These are phyloP conservation scores for Drosophila rellima DNA, from an alignment of 2,888 invertebrate species.

Conservation along the genomic window DNA sequence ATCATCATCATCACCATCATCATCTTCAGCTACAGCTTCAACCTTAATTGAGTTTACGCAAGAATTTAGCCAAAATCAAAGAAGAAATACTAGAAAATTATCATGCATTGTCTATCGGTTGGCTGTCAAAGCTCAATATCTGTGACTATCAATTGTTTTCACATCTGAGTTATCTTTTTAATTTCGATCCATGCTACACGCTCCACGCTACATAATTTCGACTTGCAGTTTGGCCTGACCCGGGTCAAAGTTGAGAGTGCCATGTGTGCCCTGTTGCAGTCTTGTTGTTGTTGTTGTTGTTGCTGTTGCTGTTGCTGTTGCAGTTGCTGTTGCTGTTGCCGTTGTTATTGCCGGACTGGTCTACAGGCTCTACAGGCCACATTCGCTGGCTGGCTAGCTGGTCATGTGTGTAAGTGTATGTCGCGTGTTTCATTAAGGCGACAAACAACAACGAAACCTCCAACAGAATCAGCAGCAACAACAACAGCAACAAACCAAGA, in stretches of 20 bases:
- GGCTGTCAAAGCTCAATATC: slow-evolving; percentile 80
- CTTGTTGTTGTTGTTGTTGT: slow-evolving; percentile 15
- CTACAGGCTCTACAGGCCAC: slow-evolving; percentile 40
- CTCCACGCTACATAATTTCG: slow-evolving; percentile 67
- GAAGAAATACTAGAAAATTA: slow-evolving; percentile 57
- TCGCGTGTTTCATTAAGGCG: slow-evolving; percentile 82
- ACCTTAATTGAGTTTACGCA: slow-evolving; percentile 78
- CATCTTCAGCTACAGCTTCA: slow-evolving; percentile 26
- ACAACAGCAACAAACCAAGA: slow-evolving; percentile 38
- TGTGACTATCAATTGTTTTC: slow-evolving; percentile 82
- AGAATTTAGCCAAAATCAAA: slow-evolving; percentile 38
- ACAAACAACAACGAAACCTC: slow-evolving; percentile 76
- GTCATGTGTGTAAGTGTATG: slow-evolving; percentile 68
- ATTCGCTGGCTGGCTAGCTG: slow-evolving; percentile 23
- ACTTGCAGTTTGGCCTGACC: slow-evolving; percentile 74
- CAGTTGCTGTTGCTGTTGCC: slow-evolving; percentile 5
- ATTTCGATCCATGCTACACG: slow-evolving; percentile 61
- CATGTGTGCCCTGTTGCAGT: slow-evolving; percentile 51
- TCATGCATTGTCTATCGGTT: slow-evolving; percentile 74
- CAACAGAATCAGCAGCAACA: slow-evolving; percentile 31
- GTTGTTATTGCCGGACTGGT: slow-evolving; percentile 36
- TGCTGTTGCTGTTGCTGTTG: not conserved
- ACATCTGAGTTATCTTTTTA: slow-evolving; percentile 83
- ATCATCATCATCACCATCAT: slow-evolving; percentile 14
- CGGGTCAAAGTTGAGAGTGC: slow-evolving; percentile 77